Base-by-base conservation (phyloP, 2,113 vertebrate species). In the Mystacornis crossleyi region DNA sequence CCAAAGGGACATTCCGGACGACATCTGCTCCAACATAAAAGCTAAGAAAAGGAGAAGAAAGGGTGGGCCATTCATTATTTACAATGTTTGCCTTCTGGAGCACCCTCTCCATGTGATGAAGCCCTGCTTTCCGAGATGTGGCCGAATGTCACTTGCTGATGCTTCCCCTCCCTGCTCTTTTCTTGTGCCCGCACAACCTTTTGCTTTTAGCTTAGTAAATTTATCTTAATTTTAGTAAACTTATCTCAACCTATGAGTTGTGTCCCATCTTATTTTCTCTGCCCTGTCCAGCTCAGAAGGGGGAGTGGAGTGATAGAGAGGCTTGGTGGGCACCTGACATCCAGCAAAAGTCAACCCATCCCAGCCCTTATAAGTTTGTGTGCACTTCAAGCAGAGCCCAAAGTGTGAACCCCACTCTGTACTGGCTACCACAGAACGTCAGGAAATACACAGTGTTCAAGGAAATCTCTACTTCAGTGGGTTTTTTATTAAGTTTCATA, bases 141-240 rank as follows among this genome's bases (percentile, higher is more conserved):
- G 36, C 18, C 8, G 2, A 16, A 43, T 8, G 12, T 16, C 26
- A 18, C 21, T 19, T 58, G 31, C 10, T 66, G 33, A 43, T 58
- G 17, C 1, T 14, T 31, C 24, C 29, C 5, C 1, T 6, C 6
- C 7, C 1, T 3, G 3, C 8, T 3, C 20, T 58, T 51, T 60
- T 33, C 33, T 19, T 18, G 21, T 33, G 14, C 10, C 6, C 18
- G 5, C 12, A 50, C 4, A 47, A 57, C 6, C 14, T 36, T 26
- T 28, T 23, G 17, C 25, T 77, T 31, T 55, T 40, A 9, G 13
- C n/a, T 34, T 21, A 55, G 24, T 9, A 42, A 40, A 48, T 40
- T 54, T 71, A 17, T 54, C 28, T 40, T 40, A 24, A 9, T 47
- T 87, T 71, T 21, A 48, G 5, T 8, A 48, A 71, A 55, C 3